Conservation (phyloP, 2,113 vertebrate genomes). For the Phasianus colchicus region DNA sequence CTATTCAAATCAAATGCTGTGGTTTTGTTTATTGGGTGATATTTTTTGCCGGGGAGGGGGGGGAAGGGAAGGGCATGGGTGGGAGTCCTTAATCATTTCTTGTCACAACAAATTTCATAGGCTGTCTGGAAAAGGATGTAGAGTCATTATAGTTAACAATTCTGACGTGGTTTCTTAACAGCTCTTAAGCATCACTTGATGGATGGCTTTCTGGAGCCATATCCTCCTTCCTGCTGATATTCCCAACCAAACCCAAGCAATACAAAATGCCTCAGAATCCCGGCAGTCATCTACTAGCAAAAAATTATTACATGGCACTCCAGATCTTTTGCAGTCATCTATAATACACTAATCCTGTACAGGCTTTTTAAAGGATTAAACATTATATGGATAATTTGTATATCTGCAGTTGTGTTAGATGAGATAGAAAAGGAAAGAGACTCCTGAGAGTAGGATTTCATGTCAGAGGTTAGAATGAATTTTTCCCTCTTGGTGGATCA, state of each 20-base stretch:
- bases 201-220: background rate
- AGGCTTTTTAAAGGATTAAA: background rate
- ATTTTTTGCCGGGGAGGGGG: background rate
- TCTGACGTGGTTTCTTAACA: background rate
- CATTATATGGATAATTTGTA: background rate
- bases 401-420: background rate
- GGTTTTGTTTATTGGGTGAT: background rate
- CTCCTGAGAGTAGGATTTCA: background rate
- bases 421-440: background rate
- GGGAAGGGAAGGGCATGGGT: too few species aligned
- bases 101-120: background rate
- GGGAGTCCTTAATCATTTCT: background rate
- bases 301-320: background rate
- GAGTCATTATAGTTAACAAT: background rate
- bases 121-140: background rate
- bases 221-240: background rate
- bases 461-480: background rate
- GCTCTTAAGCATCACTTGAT: background rate
- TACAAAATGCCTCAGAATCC: background rate
- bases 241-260: background rate
- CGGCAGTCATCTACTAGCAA: background rate
- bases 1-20: background rate
- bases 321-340: background rate
- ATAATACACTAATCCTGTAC: background rate
- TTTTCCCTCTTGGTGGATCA: background rate